Conservation (phyloP, 1,140 invertebrate species). For the Drusus annulatus region DNA sequence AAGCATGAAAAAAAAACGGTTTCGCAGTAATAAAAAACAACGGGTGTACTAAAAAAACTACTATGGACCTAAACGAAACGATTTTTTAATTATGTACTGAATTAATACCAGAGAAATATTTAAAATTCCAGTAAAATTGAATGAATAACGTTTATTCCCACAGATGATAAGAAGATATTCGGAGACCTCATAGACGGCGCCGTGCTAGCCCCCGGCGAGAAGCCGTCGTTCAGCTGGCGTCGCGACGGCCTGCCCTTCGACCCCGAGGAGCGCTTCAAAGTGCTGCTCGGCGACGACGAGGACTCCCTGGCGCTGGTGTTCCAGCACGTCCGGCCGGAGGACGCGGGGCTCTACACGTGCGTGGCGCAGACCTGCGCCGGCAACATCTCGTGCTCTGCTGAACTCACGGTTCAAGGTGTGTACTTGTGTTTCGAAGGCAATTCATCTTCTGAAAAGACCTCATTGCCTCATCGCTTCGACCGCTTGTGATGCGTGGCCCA, state of each 20-base stretch:
- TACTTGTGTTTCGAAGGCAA: neutral
- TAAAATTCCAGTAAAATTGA: slow-evolving; percentile 21
- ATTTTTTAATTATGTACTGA: no score
- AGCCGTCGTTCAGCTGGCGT: slow-evolving; percentile 90
- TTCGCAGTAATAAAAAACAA: no score
- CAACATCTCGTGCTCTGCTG: slow-evolving; percentile 94
- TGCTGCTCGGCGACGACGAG: slow-evolving; percentile 92
- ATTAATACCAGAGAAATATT: no score
- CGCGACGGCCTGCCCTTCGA: slow-evolving; percentile 91
- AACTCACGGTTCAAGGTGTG: slow-evolving; percentile 89
- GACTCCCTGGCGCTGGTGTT: slow-evolving; percentile 93
- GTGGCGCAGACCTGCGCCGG: slow-evolving; percentile 93
- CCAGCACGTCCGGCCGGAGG: slow-evolving; percentile 93
- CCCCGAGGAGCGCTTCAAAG: slow-evolving; percentile 94
- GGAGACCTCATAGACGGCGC: slow-evolving; percentile 78
- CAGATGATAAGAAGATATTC: slow-evolving; percentile 87
- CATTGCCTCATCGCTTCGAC: no score
- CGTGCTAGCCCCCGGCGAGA: slow-evolving; percentile 81
- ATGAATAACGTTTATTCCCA: slow-evolving; percentile 55
- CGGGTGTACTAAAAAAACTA: no score
- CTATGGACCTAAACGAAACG: no score
- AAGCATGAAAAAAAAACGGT: no score
- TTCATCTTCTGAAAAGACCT: no score
- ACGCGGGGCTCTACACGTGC: slow-evolving; percentile 95
- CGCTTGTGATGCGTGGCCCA: no score